Evolutionary conservation across 2,888 invertebrate species (phyloP).

Genomic region (Odontothrips loti): DNA sequence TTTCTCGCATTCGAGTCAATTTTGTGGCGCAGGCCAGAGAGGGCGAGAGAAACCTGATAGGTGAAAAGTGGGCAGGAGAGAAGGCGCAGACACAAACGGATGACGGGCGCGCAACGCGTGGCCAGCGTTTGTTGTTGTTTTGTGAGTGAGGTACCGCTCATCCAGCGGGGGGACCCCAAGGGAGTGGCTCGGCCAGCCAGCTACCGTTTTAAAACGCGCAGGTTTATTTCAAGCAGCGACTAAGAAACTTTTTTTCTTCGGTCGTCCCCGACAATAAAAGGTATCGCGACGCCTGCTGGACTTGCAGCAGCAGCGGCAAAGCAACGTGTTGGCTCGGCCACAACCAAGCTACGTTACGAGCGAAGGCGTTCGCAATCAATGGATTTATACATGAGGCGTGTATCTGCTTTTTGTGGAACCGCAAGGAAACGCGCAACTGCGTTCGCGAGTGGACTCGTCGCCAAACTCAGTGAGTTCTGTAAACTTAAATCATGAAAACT

Average conservation of each 20-base stretch:
- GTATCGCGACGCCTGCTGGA: background rate
- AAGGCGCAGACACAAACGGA: too few relatives aligned
- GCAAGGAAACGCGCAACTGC: too few relatives aligned
- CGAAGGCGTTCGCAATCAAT: too few relatives aligned
- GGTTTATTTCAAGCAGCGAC: background rate
- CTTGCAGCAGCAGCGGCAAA: background rate
- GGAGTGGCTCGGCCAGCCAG: background rate
- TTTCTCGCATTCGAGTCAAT: too few relatives aligned
- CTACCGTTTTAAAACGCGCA: slow-evolving; percentile 1
- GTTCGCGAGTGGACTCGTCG: too few relatives aligned
- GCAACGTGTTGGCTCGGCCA: background rate
- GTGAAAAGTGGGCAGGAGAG: too few relatives aligned
- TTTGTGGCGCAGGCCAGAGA: too few relatives aligned
- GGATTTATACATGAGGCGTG: too few relatives aligned
- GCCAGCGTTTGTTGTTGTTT: background rate
- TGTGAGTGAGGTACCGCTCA: background rate
- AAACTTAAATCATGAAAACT: too few relatives aligned
- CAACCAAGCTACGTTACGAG: background rate
- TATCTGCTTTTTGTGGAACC: too few relatives aligned
- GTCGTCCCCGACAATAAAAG: background rate
- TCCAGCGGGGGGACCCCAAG: background rate
- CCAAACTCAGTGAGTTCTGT: too few relatives aligned
- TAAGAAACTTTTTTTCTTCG: background rate
- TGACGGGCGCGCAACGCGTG: background rate
- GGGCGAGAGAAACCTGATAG: too few relatives aligned